phyloP scores from a whole-genome alignment of 2,113 vertebrate species.

The Aix galericulata region DNA sequence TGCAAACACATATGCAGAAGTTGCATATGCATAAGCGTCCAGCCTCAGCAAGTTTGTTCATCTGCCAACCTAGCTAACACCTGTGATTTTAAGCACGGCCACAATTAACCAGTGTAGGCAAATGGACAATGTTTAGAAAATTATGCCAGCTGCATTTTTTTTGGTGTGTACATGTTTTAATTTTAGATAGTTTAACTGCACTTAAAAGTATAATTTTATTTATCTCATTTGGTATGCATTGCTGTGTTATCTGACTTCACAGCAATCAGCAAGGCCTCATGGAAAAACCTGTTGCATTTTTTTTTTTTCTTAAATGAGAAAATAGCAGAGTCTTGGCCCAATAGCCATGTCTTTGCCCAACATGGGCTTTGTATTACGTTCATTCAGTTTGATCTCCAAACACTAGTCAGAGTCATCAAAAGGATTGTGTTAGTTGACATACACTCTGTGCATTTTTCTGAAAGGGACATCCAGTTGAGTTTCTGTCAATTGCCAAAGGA shows the following conservation, averaged over 20 bases:
- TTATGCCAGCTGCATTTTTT: not conserved
- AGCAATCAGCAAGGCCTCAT: not conserved
- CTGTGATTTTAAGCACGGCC: not conserved
- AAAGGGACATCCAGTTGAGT: not conserved
- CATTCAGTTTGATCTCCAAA: not conserved
- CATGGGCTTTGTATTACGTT: not conserved
- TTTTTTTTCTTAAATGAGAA: not conserved
- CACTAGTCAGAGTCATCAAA: not conserved
- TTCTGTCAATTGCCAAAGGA: not conserved
- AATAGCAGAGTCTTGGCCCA: not conserved
- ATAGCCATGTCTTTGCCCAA: not conserved
- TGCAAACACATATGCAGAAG: not conserved
- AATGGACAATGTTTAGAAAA: not conserved
- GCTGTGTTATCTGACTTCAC: not conserved
- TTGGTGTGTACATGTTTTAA: not conserved
- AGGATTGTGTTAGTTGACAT: not conserved
- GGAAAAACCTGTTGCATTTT: not conserved
- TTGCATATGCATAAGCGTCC: not conserved
- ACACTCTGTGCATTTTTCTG: not conserved
- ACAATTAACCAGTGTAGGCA: not conserved
- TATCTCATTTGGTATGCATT: not conserved
- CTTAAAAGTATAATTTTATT: not conserved
- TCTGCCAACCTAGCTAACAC: not conserved
- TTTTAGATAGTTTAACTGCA: not conserved
- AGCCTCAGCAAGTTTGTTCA: not conserved